Evolutionary conservation across 2,888 invertebrate species (phyloP).

Genomic region (Magallana nippona): DNA sequence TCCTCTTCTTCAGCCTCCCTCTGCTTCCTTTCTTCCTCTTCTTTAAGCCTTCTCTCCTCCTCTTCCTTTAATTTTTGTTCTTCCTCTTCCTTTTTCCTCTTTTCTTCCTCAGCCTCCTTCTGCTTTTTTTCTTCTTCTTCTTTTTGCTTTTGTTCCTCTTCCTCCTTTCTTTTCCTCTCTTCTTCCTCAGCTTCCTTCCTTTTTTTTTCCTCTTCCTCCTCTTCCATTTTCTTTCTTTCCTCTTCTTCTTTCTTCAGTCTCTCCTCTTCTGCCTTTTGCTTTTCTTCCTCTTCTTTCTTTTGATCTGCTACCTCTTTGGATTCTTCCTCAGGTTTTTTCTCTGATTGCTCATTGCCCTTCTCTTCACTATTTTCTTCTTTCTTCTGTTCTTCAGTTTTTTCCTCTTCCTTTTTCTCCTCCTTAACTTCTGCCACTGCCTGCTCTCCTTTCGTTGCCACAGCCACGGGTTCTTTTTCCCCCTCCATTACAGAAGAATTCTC

Average conservation of each 20-base stretch:
- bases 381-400: constrained; percentile 8
- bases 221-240: constrained; percentile 2
- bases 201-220: constrained; percentile 15
- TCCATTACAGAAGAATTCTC: neutral
- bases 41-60: constrained; percentile 36
- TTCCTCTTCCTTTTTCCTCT: constrained; percentile 18
- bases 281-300: constrained; percentile 32
- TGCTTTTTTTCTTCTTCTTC: constrained; percentile 31
- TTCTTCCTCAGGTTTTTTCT: neutral
- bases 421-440: constrained; percentile 31
- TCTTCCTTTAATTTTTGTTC: constrained; percentile 45
- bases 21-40: constrained; percentile 50
- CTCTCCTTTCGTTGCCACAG: neutral
- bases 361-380: constrained; percentile 20
- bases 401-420: constrained; percentile 29
- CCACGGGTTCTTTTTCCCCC: constrained; percentile 16
- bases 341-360: constrained; percentile 5
- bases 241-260: neutral
- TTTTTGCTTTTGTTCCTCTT: neutral
- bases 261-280: constrained; percentile 23
- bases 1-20: constrained; percentile 53
- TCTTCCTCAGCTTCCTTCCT: neutral
- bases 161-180: constrained; percentile 19
- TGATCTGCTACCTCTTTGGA: neutral
- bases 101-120: constrained; percentile 13